Percentiles rank a stretch among this genome's conserved stretches.
Evolutionary conservation across 1,140 invertebrate species (phyloP).

Genomic region (Metopolophium dirhodum): DNA sequence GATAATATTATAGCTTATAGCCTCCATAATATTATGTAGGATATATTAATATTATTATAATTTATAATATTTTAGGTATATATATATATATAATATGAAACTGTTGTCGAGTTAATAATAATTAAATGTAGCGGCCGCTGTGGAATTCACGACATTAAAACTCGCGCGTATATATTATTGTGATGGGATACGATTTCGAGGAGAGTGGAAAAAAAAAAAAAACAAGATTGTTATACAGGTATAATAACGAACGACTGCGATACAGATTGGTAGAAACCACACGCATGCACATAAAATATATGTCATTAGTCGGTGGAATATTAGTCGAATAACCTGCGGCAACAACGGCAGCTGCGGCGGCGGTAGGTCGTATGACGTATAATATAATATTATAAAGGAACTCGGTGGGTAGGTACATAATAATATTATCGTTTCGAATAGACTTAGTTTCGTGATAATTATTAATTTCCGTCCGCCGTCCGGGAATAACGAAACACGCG

Average conservation of each 20-base stretch:
- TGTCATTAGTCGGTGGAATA: conserved; percentile 1
- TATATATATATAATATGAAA: background rate
- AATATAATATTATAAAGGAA: background rate
- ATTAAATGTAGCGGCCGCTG: background rate
- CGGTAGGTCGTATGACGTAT: background rate
- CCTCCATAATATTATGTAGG: background rate
- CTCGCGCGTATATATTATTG: background rate
- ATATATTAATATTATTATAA: background rate
- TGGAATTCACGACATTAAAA: background rate
- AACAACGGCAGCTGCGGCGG: background rate
- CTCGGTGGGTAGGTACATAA: background rate
- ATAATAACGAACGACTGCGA: background rate
- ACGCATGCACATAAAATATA: background rate
- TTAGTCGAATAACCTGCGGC: conserved; percentile 4
- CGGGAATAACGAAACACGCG: background rate
- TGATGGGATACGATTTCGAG: background rate
- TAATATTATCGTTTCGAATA: background rate
- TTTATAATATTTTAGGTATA: background rate
- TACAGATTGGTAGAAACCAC: background rate
- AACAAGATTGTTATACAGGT: background rate
- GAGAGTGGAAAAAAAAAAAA: background rate
- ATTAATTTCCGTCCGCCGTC: background rate
- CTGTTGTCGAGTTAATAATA: background rate
- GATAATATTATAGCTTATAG: background rate
- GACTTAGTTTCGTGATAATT: background rate